A percentile compares a stretch with the other conserved stretches of the same genome.
Evolutionary conservation across 2,113 vertebrate genomes (phyloP).

Genomic region (Narcine bancroftii): DNA sequence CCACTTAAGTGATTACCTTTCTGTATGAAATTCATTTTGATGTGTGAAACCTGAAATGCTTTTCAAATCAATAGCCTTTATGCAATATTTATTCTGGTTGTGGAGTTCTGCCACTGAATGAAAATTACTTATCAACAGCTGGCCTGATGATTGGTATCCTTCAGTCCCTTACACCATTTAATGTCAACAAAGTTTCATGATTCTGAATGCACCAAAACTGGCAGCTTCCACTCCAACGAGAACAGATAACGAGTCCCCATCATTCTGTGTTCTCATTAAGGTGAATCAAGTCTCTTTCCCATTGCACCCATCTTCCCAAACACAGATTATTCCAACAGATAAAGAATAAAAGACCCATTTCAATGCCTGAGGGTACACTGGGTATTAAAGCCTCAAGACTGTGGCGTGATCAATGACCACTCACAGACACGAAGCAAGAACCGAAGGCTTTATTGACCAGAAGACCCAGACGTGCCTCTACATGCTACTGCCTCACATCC

Average conservation of each 20-base stretch:
- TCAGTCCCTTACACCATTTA: background rate
- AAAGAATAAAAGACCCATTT: background rate
- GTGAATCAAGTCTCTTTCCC: background rate
- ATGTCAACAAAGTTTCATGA: background rate
- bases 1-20: constrained; percentile 10
- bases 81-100: background rate
- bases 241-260: background rate
- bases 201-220: too few relatives aligned
- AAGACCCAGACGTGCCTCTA: too few relatives aligned
- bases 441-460: too few relatives aligned
- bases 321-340: background rate
- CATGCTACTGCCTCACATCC: too few relatives aligned
- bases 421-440: too few relatives aligned
- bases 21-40: background rate
- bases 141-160: background rate
- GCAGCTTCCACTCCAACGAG: background rate
- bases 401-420: too few relatives aligned
- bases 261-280: background rate
- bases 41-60: background rate
- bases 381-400: too few relatives aligned
- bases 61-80: background rate
- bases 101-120: too few relatives aligned
- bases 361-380: background rate
- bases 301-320: too few relatives aligned
- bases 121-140: background rate